A percentile compares a stretch with the other conserved stretches of the same genome.
Evolutionary conservation across 2,888 invertebrate genomes (phyloP).

Genomic region (Drosophila greeni): DNA sequence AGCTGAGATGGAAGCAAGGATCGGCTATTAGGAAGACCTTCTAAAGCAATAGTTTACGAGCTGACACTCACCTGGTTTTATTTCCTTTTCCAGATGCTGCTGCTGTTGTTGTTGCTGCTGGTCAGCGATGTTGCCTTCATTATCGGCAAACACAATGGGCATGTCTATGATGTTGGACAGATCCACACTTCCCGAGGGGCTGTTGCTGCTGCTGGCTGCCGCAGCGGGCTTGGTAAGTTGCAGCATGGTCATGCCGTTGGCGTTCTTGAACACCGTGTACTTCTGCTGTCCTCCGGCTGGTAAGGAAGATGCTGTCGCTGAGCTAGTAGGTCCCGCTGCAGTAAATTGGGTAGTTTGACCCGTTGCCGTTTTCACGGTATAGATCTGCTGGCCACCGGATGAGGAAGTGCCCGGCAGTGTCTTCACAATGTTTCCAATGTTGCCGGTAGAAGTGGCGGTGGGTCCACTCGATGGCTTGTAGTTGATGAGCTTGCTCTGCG

Average conservation of each 20-base stretch:
- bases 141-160: slow-evolving; percentile 84
- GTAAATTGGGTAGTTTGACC: slow-evolving; percentile 72
- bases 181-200: slow-evolving; percentile 71
- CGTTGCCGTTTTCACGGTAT: slow-evolving; percentile 74
- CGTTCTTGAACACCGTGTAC: slow-evolving; percentile 76
- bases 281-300: slow-evolving; percentile 67
- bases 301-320: slow-evolving; percentile 19
- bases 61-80: slow-evolving; percentile 12
- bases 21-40: neutral
- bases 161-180: slow-evolving; percentile 83
- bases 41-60: neutral
- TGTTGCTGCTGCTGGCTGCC: slow-evolving; percentile 16
- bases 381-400: slow-evolving; percentile 69
- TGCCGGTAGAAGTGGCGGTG: slow-evolving; percentile 30
- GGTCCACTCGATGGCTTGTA: slow-evolving; percentile 57
- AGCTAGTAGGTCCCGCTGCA: neutral
- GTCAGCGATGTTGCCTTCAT: slow-evolving; percentile 77
- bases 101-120: slow-evolving; percentile 54
- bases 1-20: neutral
- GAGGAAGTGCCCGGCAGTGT: slow-evolving; percentile 47
- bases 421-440: slow-evolving; percentile 73
- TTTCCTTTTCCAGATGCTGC: slow-evolving; percentile 33
- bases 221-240: slow-evolving; percentile 60
- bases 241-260: slow-evolving; percentile 63
- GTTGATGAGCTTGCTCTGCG: slow-evolving; percentile 74